Evolutionary conservation across 1,140 invertebrate species (phyloP), one percentile per base, ranked within the genome.

Genomic region (Onthophagus taurus): DNA sequence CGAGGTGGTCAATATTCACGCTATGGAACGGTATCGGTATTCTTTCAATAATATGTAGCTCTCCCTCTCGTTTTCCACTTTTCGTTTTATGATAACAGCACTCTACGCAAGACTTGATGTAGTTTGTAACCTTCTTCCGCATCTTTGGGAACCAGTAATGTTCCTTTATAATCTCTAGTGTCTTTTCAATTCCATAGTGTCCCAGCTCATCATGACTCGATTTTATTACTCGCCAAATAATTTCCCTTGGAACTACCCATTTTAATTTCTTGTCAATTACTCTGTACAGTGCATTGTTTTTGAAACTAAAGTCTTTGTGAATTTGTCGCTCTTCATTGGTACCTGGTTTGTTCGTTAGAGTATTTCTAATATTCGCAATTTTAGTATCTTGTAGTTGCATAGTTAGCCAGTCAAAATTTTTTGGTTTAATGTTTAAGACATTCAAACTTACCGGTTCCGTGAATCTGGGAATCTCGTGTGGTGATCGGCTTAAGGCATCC

Each of bases 1-100:
- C 53, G n/a, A 60, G 31, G 42, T 55, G 52, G 34, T 63, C 61
- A 7, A 56, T 39, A 34, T 42, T 34, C 11, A 16, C 49, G 49
- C 37, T 35, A 16, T 35, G 21, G 12, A 44, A 17, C 6, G 42
- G 17, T 35, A 17, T 19, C 4, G 19, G 19, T 9, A 11, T 2
- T 23, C 35, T 44, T 5, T 44, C 8, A 0, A 44, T 44, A 4
- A 12, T 31, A 17, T 43, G 19, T 31, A 43, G 19, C 2, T 9
- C n/a, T 31, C 41, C 41, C 16, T 4, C 4, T 9, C 18, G 24
- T 26, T 26, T 26, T n/a, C 24, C 24, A 7, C 7, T 26, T n/a
- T 7, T 7, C n/a, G 7, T 26, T 26, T 26, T 26, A 7, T 7
- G 23, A 16, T 11, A 26, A 7, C 7, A n/a, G 24, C 45, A 47